A percentile compares a stretch with the other conserved stretches of the same genome.
These are phyloP conservation scores for Euphonia xanthogaster DNA, from an alignment of 2,797 vertebrate genomes.

Conservation along the genomic window DNA sequence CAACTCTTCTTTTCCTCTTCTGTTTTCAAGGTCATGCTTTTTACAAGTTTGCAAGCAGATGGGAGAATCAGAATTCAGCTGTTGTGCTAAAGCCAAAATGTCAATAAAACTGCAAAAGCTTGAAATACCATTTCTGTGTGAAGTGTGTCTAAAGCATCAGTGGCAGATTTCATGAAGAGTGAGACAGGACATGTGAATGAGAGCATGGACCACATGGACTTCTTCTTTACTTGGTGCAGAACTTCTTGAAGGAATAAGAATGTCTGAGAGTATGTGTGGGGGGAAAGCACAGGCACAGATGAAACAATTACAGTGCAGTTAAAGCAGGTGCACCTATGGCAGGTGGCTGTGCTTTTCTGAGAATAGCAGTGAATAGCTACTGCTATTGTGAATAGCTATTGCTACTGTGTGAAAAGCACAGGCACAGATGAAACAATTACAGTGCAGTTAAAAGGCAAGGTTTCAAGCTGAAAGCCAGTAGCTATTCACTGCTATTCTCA, in stretches of 20 bases:
- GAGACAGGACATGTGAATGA: not conserved
- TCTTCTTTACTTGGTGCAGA: not conserved
- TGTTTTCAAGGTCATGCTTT: not conserved
- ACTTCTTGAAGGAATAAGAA: not conserved
- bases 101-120: not conserved
- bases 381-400: too few species aligned
- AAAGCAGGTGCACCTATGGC: too few species aligned
- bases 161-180: not conserved
- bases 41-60: not conserved
- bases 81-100: not conserved
- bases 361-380: too few species aligned
- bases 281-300: not conserved
- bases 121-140: not conserved
- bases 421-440: not conserved
- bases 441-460: not conserved
- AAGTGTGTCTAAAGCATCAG: not conserved
- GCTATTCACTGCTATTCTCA: not conserved
- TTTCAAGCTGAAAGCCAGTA: not conserved
- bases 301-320: not conserved
- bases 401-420: too few species aligned
- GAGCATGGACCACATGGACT: not conserved
- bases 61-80: not conserved
- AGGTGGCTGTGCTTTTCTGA: too few species aligned
- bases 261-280: not conserved
- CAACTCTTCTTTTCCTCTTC: not conserved